Conservation (phyloP, 2,888 invertebrate species). For the Spisula solida region DNA sequence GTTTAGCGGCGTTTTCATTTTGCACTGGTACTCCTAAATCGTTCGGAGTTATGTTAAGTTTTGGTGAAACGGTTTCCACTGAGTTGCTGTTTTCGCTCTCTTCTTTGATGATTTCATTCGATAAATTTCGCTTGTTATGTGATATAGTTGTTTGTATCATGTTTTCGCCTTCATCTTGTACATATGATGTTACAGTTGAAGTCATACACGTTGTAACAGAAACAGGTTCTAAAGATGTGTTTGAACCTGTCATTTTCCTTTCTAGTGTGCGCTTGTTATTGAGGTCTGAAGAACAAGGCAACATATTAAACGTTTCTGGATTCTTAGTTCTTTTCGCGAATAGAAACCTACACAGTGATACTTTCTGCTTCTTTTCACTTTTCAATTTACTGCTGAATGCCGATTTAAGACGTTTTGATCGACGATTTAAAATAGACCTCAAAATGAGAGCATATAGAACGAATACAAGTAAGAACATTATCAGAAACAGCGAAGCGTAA, state of each 20-base stretch:
- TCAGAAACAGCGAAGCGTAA: constrained; percentile 72
- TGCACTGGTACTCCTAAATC: not conserved
- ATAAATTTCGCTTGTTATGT: not conserved
- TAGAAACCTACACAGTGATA: constrained; percentile 51
- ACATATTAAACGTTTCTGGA: constrained; percentile 32
- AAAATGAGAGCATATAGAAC: constrained; percentile 72
- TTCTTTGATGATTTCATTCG: constrained; percentile 28
- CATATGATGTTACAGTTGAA: constrained; percentile 12
- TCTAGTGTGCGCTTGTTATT: not conserved
- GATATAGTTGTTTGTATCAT: not conserved
- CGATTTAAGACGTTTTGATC: constrained; percentile 64
- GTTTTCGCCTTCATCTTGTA: not conserved
- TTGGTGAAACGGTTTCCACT: not conserved
- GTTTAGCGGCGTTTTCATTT: not conserved
- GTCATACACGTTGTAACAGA: constrained; percentile 27
- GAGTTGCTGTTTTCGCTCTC: constrained; percentile 36
- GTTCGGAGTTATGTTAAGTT: constrained; percentile 34
- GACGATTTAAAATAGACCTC: constrained; percentile 66
- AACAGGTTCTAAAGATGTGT: constrained; percentile 27
- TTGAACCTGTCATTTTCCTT: constrained; percentile 14
- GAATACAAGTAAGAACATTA: constrained; percentile 69
- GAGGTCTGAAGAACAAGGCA: constrained; percentile 14
- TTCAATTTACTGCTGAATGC: constrained; percentile 47
- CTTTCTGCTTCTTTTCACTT: constrained; percentile 47
- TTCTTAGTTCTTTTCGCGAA: constrained; percentile 41